Evolutionary conservation across 2,797 vertebrate genomes (phyloP), one percentile per base, ranked within the genome.

Genomic region (Carduelis carduelis): DNA sequence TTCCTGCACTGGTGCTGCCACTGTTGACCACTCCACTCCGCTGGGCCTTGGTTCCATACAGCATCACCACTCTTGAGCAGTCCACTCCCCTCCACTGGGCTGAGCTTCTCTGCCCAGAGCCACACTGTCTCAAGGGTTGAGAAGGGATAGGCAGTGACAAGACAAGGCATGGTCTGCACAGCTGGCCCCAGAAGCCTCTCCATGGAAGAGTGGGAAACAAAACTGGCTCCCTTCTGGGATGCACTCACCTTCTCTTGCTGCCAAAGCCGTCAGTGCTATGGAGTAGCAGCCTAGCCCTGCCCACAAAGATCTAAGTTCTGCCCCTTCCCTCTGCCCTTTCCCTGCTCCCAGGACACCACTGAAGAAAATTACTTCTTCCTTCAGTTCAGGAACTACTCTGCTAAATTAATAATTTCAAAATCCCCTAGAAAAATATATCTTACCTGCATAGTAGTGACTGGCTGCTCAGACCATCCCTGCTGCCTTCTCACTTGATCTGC

Each of bases 1-100:
- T 77, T 53, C 24, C 47, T 6, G 4, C 39, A n/a, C n/a, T 35
- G 28, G n/a, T 3, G 11, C 13, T 0, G 0, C 8, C 0, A 0
- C 32, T 39, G 12, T 18, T 46, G 28, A 28, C 46, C 5, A 5
- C 11, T 24, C n/a, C 34, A 21, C 34, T 68, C 63, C 10, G 2
- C 20, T 39, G 34, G 53, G 39, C 16, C 63, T 77, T 39, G 47
- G 34, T 16, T 77, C 23, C 20, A 34, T 53, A 8, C 6, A n/a
- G n/a, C 1, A 0, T 32, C 39, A 37, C 14, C 3, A 11, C 13
- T 69, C 39, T 26, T 60, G 34, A 34, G 11, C 34, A 14, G 39
- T 39, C 13, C 0, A 0, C 11, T 68, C 22, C 37, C 37, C 46
- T 60, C 39, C n/a, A 17, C n/a, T 11, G 28, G 24, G 8, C 34